Evolutionary conservation across 2,888 invertebrate genomes (phyloP), one percentile per base, ranked within the genome.

Genomic region (Zele albiditarsus): DNA sequence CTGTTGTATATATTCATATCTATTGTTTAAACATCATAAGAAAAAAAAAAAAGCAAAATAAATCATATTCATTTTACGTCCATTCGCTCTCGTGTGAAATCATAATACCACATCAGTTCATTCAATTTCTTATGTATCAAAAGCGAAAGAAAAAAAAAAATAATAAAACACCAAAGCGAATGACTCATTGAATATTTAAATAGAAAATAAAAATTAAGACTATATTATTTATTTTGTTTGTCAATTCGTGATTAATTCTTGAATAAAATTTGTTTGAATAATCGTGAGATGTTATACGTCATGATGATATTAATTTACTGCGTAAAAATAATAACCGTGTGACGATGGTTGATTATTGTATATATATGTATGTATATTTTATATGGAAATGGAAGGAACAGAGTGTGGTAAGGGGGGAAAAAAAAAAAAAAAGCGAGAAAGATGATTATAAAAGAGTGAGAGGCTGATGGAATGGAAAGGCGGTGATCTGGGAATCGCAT

Each of bases 391-490:
- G 31, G 38, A 70, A 60, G 42, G 70, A 60, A 25, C n/a, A 38
- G 16, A 14, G 28, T 33, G 31, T 12, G 31, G 49, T 33, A 12
- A 14, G 38, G 6, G 31, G n/a, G 42, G 38, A 12, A 12, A 33
- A 33, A 6, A 65, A n/a, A n/a, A n/a, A 10, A 20, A 71, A 53
- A 27, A 53, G 63, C 2, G 42, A 31, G 38, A 62, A 33, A 38
- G n/a, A 53, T 16, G 62, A 62, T 63, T 42, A 16, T 27, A 25
- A n/a, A 33, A 33, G 31, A 65, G 57, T 57, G 27, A 60, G 62
- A 70, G 42, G 33, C 63, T 63, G 69, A 69, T 33, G 31, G 63
- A 74, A 74, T 74, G 74, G 74, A 74, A 74, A 74, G 74, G 74
- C 74, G 46, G 49, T 58, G 66, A 73, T 73, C 31, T 46, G 68